Evolutionary conservation across 2,797 vertebrate genomes (phyloP).

Genomic region (Orientallactaga sibirica): DNA sequence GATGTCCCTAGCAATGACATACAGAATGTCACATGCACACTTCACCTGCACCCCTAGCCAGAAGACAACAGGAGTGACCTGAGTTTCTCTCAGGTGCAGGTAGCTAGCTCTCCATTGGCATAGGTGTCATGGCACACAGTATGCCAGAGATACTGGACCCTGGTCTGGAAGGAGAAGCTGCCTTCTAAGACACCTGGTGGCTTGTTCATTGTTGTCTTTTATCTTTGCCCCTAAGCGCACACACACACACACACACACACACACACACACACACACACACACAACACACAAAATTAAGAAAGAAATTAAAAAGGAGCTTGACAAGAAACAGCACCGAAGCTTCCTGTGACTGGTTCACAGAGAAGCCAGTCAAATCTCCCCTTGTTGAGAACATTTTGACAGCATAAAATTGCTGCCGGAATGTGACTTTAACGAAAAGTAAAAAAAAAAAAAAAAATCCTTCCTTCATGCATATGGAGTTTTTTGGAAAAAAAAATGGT

Average conservation of each 20-base stretch:
- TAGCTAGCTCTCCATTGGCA: accelerated
- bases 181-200: neutral
- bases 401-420: conserved; percentile 87
- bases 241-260: neutral
- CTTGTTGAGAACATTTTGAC: conserved; percentile 87
- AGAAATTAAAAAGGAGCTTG: conserved; percentile 74
- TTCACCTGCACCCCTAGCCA: neutral
- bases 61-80: neutral
- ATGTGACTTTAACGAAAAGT: conserved; percentile 88
- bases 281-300: conserved; percentile 25
- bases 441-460: conserved; percentile 84
- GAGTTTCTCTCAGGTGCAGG: accelerated
- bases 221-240: neutral
- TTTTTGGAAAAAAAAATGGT: conserved; percentile 90
- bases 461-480: conserved; percentile 93
- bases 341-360: conserved; percentile 85
- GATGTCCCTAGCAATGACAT: neutral
- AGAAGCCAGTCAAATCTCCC: conserved; percentile 87
- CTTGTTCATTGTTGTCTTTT: neutral
- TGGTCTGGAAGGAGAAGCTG: neutral
- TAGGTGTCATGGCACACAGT: accelerated
- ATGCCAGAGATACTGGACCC: neutral
- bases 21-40: accelerated
- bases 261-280: neutral
- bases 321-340: conserved; percentile 73